Conservation (phyloP, 2,797 vertebrate species). For the Erithacus rubecula region DNA sequence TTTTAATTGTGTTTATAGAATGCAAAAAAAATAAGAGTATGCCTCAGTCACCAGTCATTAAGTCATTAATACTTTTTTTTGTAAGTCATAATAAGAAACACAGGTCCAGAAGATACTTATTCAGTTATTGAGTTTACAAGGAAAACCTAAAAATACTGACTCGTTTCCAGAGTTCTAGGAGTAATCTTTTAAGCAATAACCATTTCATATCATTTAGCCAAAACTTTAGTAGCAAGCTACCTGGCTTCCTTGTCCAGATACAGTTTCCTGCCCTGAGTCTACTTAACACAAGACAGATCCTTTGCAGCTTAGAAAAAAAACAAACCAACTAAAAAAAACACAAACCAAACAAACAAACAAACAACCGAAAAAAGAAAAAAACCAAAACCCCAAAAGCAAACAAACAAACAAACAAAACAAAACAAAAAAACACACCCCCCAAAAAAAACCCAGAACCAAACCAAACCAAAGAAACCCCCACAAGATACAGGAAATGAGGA, state of each 20-base stretch:
- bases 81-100: not conserved
- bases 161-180: not conserved
- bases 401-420: not conserved
- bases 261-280: not conserved
- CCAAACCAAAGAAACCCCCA: not conserved
- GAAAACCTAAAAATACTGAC: not conserved
- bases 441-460: not conserved
- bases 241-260: not conserved
- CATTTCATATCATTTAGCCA: not conserved
- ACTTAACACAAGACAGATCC: not conserved
- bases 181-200: not conserved
- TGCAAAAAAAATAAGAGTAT: not conserved
- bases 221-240: not conserved
- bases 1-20: not conserved
- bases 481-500: not conserved
- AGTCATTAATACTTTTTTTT: not conserved
- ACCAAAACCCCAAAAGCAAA: not conserved
- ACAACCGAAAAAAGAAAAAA: no score
- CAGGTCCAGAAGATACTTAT: not conserved
- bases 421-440: not conserved
- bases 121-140: not conserved
- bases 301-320: not conserved
- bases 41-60: not conserved
- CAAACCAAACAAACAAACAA: not conserved
- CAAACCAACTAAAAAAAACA: not conserved